A percentile compares a stretch with the other conserved stretches of the same genome.
These are phyloP conservation scores for Ochotona curzoniae DNA, from an alignment of 2,113 vertebrate genomes.

Conservation along the genomic window DNA sequence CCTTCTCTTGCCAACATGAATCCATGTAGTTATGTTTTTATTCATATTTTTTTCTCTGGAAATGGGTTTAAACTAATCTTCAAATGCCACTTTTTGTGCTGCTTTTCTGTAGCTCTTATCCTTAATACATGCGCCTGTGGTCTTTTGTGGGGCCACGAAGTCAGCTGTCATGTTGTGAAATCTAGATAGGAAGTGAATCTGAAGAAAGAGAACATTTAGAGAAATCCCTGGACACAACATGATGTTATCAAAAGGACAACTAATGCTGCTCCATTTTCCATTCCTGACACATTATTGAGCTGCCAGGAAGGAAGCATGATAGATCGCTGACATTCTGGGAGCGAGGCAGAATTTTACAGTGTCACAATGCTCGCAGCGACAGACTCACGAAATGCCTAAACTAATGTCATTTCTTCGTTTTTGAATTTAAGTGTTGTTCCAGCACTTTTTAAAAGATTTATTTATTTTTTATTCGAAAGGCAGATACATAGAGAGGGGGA, in stretches of 20 bases:
- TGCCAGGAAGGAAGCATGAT: background rate
- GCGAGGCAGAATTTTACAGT: background rate
- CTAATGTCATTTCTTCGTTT: slow-evolving; percentile 43
- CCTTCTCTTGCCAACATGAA: background rate
- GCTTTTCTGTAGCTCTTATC: background rate
- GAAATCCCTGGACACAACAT: background rate
- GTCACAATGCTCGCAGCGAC: slow-evolving; percentile 2
- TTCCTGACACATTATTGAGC: background rate
- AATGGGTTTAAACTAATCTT: slow-evolving; percentile 9
- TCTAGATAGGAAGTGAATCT: slow-evolving; percentile 7
- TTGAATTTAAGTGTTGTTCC: slow-evolving; percentile 30
- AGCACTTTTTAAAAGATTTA: too few relatives aligned
- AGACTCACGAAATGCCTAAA: background rate
- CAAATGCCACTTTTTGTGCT: background rate
- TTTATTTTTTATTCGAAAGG: too few relatives aligned
- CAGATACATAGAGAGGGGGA: too few relatives aligned
- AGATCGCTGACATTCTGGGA: background rate
- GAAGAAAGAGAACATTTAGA: background rate
- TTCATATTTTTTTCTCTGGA: background rate
- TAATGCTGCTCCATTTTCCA: background rate
- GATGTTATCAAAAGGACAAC: slow-evolving; percentile 12
- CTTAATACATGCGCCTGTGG: background rate
- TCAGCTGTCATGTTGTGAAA: background rate
- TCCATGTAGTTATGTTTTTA: background rate
- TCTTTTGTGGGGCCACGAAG: slow-evolving; percentile 13